Conservation (phyloP, 2,113 vertebrate species). For the Corythornis cristatus region DNA sequence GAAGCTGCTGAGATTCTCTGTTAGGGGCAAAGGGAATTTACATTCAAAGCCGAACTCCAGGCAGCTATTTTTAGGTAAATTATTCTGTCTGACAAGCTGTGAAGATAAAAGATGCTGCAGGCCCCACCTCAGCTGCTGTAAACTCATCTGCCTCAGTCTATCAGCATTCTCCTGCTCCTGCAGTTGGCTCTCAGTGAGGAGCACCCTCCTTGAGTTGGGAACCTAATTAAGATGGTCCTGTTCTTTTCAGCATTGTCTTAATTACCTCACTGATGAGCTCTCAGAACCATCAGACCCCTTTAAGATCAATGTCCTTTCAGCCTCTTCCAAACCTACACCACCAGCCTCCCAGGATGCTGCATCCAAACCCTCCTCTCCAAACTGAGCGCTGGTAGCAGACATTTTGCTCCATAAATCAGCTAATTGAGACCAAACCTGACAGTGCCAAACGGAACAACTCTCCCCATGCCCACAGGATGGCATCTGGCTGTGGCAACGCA, state of each 20-base stretch:
- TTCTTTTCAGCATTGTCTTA: neutral
- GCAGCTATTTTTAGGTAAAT: conserved; percentile 53
- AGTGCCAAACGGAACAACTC: neutral
- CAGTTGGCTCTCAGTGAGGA: neutral
- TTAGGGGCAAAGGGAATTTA: neutral
- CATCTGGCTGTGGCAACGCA: neutral
- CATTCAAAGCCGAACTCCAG: conserved; percentile 14
- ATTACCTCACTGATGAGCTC: neutral
- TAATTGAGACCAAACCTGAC: neutral
- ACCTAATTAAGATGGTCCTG: neutral
- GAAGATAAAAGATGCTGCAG: conserved; percentile 44
- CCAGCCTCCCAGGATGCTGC: neutral
- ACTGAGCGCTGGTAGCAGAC: neutral
- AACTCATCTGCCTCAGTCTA: neutral
- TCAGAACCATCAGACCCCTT: neutral
- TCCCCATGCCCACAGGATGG: rapidly evolving
- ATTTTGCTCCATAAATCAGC: neutral
- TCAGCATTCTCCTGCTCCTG: neutral
- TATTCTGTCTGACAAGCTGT: conserved; percentile 27
- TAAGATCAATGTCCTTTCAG: neutral
- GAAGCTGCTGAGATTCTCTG: neutral
- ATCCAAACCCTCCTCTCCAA: neutral
- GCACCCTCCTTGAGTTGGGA: neutral
- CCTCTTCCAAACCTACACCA: neutral
- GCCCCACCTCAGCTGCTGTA: conserved; percentile 21